Base-by-base conservation (phyloP, 1,140 invertebrate genomes). In the Elymnias hypermnestra region DNA sequence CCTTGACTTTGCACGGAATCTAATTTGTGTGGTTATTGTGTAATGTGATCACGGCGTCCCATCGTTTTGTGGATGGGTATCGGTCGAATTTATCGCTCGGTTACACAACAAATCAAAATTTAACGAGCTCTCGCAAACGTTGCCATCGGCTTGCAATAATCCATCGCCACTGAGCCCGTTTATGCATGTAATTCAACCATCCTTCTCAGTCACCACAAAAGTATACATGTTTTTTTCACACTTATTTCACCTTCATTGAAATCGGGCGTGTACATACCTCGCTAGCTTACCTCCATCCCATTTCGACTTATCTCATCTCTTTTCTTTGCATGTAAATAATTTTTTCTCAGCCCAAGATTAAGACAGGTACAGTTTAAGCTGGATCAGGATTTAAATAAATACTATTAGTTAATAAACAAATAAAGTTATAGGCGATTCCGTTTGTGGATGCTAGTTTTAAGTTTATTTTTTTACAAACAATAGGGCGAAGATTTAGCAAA, bases 21-120 rank as follows among this genome's bases (percentile, higher is more conserved):
- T 84, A 84, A 84, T 84, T 83, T 84, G 74, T 77, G 66, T 60
- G 66, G 70, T 81, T 79, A 83, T 83, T 84, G 78, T 84, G 76
- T 75, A 81, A 81, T 71, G 63, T 56, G 70, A 79, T 72, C 70
- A 44, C 60, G 54, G 23, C 41, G 29, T 40, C 46, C 62, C 66
- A 52, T 54, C 52, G 60, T 60, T 67, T 72, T 70, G 72, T 72
- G 60, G 38, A 61, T 55, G 45, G 56, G 63, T 54, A 79, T 76
- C 63, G 49, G 26, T 47, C 50, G 64, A 66, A 81, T 81, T 78
- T 77, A 66, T 68, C 78, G 78, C 58, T 79, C 72, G 81, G 81
- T 79, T 82, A 73, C 78, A 83, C 78, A 79, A 83, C 73, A 83
- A 85, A 82, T 85, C 67, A 82, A 74, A 73, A 63, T 68, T 83